A percentile compares a stretch with the other conserved stretches of the same genome.
Evolutionary conservation across 2,888 invertebrate species (phyloP).

Genomic region (Caenorhabditis wallacei): DNA sequence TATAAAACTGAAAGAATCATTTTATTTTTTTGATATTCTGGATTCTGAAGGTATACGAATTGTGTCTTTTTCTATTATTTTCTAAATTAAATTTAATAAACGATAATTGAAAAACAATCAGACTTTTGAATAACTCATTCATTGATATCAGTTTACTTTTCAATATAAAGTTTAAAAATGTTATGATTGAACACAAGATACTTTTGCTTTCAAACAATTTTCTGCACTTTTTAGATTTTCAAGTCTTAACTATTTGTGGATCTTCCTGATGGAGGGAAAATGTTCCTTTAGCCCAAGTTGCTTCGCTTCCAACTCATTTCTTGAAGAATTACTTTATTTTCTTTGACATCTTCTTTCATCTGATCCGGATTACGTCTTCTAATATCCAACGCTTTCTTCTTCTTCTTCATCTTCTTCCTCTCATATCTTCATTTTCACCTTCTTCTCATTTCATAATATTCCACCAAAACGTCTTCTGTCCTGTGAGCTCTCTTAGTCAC

Average conservation of each 20-base stretch:
- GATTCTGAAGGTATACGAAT: background rate
- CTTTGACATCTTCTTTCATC: slow-evolving; percentile 12
- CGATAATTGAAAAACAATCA: too few relatives aligned
- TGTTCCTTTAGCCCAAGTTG: too few relatives aligned
- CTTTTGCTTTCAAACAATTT: too few relatives aligned
- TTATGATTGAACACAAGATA: too few relatives aligned
- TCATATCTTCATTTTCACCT: slow-evolving; percentile 9
- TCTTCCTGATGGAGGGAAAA: too few relatives aligned
- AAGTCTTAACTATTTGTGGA: too few relatives aligned
- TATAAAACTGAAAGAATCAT: slow-evolving; percentile 15
- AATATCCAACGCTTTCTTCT: background rate
- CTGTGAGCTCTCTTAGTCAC: slow-evolving; percentile 15
- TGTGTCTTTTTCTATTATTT: background rate
- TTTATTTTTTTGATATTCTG: slow-evolving; percentile 2
- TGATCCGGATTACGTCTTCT: slow-evolving; percentile 51
- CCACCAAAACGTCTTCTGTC: slow-evolving; percentile 6
- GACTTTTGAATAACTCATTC: too few relatives aligned
- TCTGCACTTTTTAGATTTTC: too few relatives aligned
- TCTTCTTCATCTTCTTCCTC: slow-evolving; percentile 6
- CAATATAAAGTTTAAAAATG: too few relatives aligned
- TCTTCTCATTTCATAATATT: slow-evolving; percentile 13
- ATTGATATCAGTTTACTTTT: too few relatives aligned
- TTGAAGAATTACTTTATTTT: slow-evolving; percentile 8
- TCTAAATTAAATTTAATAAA: too few relatives aligned
- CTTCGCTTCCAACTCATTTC: background rate